Conservation (phyloP, 2,113 vertebrate genomes). For the Herpetotheres cachinnans region DNA sequence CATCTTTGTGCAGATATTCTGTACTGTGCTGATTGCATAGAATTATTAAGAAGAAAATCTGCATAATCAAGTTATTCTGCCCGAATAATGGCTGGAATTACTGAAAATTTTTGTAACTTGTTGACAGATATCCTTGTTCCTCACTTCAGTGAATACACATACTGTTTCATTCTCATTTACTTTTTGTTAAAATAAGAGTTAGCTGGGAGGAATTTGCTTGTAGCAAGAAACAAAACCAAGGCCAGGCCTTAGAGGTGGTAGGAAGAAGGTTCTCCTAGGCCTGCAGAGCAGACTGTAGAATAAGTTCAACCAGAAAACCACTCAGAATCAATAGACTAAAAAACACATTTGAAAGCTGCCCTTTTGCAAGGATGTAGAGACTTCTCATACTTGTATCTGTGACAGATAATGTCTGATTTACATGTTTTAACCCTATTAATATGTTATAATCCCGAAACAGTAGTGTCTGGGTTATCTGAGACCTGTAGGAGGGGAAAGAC, state of each 20-base stretch:
- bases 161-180: not conserved
- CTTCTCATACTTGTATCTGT: not conserved
- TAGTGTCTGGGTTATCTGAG: not conserved
- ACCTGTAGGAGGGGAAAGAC: not conserved
- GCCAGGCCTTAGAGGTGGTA: not conserved
- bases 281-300: not conserved
- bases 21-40: not conserved
- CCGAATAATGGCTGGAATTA: not conserved
- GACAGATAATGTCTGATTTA: not conserved
- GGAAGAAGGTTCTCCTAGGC: not conserved
- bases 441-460: not conserved
- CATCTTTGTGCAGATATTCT: not conserved
- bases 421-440: not conserved
- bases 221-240: not conserved
- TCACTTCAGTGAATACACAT: not conserved
- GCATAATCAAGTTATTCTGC: not conserved
- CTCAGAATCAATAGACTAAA: not conserved
- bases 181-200: not conserved
- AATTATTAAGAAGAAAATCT: slow-evolving; percentile 20
- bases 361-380: not conserved
- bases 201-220: not conserved
- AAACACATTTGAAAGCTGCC: not conserved
- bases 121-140: not conserved
- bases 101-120: not conserved
- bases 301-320: not conserved